Evolutionary conservation across 2,888 invertebrate genomes (phyloP).

Genomic region (Rhyacophila evoluta): DNA sequence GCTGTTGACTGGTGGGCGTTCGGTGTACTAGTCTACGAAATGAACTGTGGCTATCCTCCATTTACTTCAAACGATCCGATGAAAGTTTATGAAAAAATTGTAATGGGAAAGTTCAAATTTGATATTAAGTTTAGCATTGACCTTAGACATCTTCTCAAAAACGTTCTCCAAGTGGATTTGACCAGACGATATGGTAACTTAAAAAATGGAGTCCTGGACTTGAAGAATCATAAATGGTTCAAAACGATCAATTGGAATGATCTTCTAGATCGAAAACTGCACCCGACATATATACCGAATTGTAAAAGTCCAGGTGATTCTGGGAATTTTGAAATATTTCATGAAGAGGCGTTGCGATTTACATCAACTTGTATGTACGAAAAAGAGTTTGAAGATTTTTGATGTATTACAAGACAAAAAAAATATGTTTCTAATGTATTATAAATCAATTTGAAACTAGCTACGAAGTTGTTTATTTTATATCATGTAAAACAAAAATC

Average conservation of each 20-base stretch:
- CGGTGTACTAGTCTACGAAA: slow-evolving; percentile 89
- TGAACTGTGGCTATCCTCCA: slow-evolving; percentile 93
- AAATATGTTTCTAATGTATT: neutral
- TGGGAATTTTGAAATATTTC: slow-evolving; percentile 78
- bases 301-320: slow-evolving; percentile 73
- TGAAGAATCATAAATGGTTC: slow-evolving; percentile 93
- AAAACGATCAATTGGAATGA: slow-evolving; percentile 82
- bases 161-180: slow-evolving; percentile 76
- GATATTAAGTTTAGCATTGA: slow-evolving; percentile 86
- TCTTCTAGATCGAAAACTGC: slow-evolving; percentile 80
- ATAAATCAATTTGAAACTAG: neutral
- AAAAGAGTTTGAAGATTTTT: slow-evolving; percentile 77
- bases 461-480: no score
- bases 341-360: slow-evolving; percentile 68
- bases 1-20: slow-evolving; percentile 98
- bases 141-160: slow-evolving; percentile 85
- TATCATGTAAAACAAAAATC: no score
- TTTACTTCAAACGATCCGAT: slow-evolving; percentile 93
- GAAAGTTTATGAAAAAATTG: slow-evolving; percentile 95
- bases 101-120: slow-evolving; percentile 88
- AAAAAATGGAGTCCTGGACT: slow-evolving; percentile 86
- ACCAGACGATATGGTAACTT: slow-evolving; percentile 82
- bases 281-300: slow-evolving; percentile 73
- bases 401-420: neutral
- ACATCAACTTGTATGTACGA: slow-evolving; percentile 69